Evolutionary conservation across 1,140 invertebrate genomes (phyloP).

Genomic region (Drosophila oshimai): DNA sequence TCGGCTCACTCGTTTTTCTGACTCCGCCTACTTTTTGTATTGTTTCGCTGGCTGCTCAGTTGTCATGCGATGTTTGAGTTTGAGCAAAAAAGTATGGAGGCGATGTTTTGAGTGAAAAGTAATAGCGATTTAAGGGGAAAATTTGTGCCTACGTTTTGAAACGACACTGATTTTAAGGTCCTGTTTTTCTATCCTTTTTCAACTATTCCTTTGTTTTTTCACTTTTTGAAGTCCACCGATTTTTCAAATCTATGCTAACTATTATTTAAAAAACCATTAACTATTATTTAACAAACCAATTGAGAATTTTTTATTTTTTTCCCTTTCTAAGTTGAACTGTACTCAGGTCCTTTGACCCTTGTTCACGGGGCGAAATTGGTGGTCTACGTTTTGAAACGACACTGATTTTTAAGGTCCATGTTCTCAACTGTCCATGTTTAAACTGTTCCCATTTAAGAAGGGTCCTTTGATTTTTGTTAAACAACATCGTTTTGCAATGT

Average conservation of each 20-base stretch:
- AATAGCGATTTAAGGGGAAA: conserved; percentile 7
- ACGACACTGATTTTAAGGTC: conserved; percentile 17
- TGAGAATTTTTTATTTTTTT: too few species aligned
- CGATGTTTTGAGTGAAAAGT: conserved; percentile 23
- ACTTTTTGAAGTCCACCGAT: too few species aligned
- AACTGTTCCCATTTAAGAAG: too few species aligned
- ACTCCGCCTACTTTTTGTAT: conserved; percentile 71
- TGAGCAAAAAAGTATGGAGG: conserved; percentile 27
- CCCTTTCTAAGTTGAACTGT: conserved; percentile 53
- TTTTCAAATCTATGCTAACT: too few species aligned
- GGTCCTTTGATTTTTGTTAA: too few species aligned
- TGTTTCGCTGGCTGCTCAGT: conserved; percentile 11
- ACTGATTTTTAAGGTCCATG: conserved; percentile 16
- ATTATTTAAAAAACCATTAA: too few species aligned
- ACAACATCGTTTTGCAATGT: too few species aligned
- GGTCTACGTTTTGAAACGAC: not conserved
- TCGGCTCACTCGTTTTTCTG: conserved; percentile 30
- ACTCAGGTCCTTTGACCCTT: conserved; percentile 41
- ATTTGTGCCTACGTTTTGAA: not conserved
- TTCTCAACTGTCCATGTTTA: not conserved
- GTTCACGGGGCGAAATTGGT: not conserved
- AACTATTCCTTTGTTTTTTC: too few species aligned
- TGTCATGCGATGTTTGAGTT: conserved; percentile 26
- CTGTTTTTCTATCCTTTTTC: not conserved
- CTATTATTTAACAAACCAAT: too few species aligned